Evolutionary conservation across 30 jellyfish, hydroid and myxozoan species (phyloP), one percentile per base, ranked within the genome.

Genomic region (Clytia hemisphaerica): DNA sequence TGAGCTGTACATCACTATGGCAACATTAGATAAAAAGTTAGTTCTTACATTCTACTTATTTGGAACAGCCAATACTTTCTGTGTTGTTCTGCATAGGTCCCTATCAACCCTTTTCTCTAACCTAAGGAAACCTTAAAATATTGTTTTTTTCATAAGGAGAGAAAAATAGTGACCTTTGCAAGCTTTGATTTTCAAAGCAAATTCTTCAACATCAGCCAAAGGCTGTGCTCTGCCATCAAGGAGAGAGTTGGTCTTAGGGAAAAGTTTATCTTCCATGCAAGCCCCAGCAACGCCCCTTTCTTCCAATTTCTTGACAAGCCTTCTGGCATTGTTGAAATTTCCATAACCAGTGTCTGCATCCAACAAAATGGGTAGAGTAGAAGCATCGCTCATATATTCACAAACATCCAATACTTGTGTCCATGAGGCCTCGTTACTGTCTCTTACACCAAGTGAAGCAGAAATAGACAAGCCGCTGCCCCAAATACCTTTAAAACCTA

Each of bases 271-370:
- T 37, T 85, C 96, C 76, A 85, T 50, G 45, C 96, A 85, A 3
- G 96, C 96, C 6, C 96, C 96, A 44, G 96, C 96, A 3, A 77
- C 94, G 14, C 96, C 96, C 25, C 96, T 58, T 31, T 78, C 88
- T 73, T 85, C 96, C 65, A 85, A 40, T 57, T 85, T 85, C 42
- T 85, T 34, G 0, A 85, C 96, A 14, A 85, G 77, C 37, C 96
- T 59, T 34, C 96, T 82, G 1, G 96, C 96, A 64, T 85, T 85
- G 69, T 85, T 85, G 78, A 85, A 85, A 59, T 85, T 85, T 1
- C 96, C 96, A 78, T 77, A 85, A 22, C 96, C 96, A 37, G 96
- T 85, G 42, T 85, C 96, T 44, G 96, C 96, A 85, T 85, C 96
- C 31, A 85, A 74, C 29, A 85, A 66, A 33, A 85, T 85, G 27